Evolutionary conservation across 30 jellyfish, hydroid and myxozoan species (phyloP), one percentile per base, ranked within the genome.

Genomic region (Morbakka virulenta): DNA sequence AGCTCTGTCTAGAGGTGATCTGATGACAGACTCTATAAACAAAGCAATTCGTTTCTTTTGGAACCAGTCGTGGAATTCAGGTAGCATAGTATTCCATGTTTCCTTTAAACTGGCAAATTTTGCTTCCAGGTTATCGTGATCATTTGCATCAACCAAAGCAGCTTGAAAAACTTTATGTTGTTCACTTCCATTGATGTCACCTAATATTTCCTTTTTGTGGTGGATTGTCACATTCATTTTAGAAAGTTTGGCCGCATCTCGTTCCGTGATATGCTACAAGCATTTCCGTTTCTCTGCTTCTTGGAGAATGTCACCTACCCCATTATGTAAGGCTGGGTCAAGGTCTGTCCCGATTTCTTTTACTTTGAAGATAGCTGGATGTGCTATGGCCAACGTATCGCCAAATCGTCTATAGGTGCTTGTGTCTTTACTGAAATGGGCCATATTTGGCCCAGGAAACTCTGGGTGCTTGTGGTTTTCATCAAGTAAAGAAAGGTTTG

Each of bases 401-500:
- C 74, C 84, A 72, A 72, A 72, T 72, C 77, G 50, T 26, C 84
- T 13, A 41, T 72, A 72, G 0, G 52, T 72, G 24, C 31, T 67
- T 32, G 34, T 41, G 23, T 72, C 62, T 41, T 72, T 72, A 14
- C 62, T 23, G 52, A 72, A 72, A 51, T 72, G 84, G 68, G 32
- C 31, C 84, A 72, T 72, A 9, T 21, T 48, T 22, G 84, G 75
- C 36, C 75, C 84, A 48, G 84, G 84, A 48, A 72, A 50, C 75
- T 72, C 84, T 22, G 84, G 84, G 49, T 72, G 77, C 28, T 72
- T 50, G 20, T 28, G 30, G 49, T 1, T 49, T 72, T 32, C 77
- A 47, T 26, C 52, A n/a, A 72, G 17, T 22, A 72, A 24, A 41
- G 84, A 35, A 47, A 14, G 29, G 52, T 72, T 72, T 26, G 73